A percentile compares a stretch with the other conserved stretches of the same genome.
These are phyloP conservation scores for Schizopygopsis pylzovi DNA, from an alignment of 2,797 vertebrate species.

Conservation along the genomic window DNA sequence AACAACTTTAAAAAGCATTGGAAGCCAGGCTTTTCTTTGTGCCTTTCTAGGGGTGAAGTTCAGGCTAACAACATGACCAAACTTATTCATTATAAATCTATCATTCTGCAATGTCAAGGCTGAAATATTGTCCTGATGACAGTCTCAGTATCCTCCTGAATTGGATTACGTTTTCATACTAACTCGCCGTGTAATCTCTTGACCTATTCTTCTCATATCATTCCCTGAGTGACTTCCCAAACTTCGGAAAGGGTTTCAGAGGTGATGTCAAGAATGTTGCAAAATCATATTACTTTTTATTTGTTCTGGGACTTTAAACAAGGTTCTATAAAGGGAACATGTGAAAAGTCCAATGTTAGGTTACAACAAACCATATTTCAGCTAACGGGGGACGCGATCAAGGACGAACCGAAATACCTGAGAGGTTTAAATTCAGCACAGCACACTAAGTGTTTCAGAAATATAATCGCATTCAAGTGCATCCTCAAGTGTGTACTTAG, in stretches of 20 bases:
- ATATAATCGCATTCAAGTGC: slow-evolving; percentile 7
- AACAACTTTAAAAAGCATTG: neutral
- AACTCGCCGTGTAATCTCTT: neutral
- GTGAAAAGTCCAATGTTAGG: neutral
- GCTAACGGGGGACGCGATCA: neutral
- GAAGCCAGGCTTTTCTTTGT: neutral
- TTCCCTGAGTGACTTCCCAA: slow-evolving; percentile 8
- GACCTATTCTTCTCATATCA: neutral
- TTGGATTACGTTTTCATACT: slow-evolving; percentile 48
- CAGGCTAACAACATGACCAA: slow-evolving; percentile 19
- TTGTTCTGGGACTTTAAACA: slow-evolving; percentile 24
- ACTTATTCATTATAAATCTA: slow-evolving; percentile 44
- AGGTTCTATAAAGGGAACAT: neutral
- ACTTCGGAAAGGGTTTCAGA: slow-evolving; percentile 12
- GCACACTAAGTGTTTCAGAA: slow-evolving; percentile 7
- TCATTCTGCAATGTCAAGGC: slow-evolving; percentile 28
- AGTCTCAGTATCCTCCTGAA: slow-evolving; percentile 50
- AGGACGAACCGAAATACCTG: neutral
- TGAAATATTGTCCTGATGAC: slow-evolving; percentile 41
- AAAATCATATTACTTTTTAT: neutral
- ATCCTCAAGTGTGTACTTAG: neutral
- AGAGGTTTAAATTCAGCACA: slow-evolving; percentile 9
- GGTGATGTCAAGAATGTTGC: no score
- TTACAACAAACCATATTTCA: slow-evolving; percentile 9
- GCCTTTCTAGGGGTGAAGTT: neutral